These are phyloP conservation scores for Cuculus canorus DNA, from an alignment of 2,797 vertebrate genomes.

Conservation along the genomic window DNA sequence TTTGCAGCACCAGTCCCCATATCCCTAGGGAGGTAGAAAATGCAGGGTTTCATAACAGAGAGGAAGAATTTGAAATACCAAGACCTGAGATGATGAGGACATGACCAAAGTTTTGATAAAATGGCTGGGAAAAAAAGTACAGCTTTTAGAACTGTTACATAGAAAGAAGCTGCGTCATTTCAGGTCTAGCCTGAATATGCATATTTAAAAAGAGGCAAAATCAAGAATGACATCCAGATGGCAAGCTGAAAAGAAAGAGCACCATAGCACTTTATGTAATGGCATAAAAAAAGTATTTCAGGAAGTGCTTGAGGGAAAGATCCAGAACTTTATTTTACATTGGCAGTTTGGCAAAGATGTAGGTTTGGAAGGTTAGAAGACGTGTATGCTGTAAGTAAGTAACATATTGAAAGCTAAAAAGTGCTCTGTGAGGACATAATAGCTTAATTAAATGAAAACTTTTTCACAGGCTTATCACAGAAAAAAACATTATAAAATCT, in stretches of 20 bases:
- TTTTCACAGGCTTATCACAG: not conserved
- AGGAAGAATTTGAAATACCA: slow-evolving; percentile 3
- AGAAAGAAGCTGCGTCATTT: slow-evolving; percentile 48
- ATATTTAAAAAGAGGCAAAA: slow-evolving; percentile 50
- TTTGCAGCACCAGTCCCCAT: not conserved
- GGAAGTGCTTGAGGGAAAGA: slow-evolving; percentile 48
- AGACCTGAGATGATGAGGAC: not conserved
- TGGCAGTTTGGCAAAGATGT: slow-evolving; percentile 57
- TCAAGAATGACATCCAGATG: slow-evolving; percentile 63
- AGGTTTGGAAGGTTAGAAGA: slow-evolving; percentile 38
- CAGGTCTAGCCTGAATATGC: slow-evolving; percentile 49
- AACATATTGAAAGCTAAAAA: slow-evolving; percentile 54
- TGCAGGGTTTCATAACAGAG: not conserved
- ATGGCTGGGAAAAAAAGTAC: not conserved
- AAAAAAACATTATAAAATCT: not conserved
- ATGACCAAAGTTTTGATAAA: not conserved
- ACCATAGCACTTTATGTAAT: slow-evolving; percentile 41
- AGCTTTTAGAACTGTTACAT: not conserved
- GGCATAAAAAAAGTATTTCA: not conserved
- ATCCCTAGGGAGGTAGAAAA: not conserved
- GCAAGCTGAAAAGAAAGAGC: slow-evolving; percentile 52
- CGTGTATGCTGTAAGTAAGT: slow-evolving; percentile 1
- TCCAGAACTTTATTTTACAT: slow-evolving; percentile 22
- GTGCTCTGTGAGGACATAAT: not conserved
- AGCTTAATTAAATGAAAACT: slow-evolving; percentile 1